Base-by-base conservation (phyloP, 2,797 vertebrate species). In the Ptychobarbus kaznakovi region DNA sequence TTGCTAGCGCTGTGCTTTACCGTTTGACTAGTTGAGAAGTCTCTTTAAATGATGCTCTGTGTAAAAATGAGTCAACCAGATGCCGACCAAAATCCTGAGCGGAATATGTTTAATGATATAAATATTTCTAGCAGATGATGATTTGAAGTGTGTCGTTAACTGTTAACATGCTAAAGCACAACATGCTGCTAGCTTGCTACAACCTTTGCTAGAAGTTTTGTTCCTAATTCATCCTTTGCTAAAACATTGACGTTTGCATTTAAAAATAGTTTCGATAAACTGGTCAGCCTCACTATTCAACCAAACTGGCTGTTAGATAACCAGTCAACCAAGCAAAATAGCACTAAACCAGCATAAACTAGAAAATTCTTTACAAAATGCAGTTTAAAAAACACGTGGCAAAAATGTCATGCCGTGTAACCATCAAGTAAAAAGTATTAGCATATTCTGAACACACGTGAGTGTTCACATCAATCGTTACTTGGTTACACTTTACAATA, bases 151-250 rank as follows among this genome's bases (percentile, higher is more conserved):
- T 1, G 40, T 6, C 4, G 18, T 16, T 65, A 28, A 42, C 22
- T 25, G 56, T 44, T 77, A 38, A 35, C 75, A 78, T 78, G 75
- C 35, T 61, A 61, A 69, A 40, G 53, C 75, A 44, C 20, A n/a
- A 78, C 51, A 78, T 42, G 13, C 35, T 40, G 5, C n/a, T 32
- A 25, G 44, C 18, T 76, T 75, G 73, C 28, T 53, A 22, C 73
- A 56, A 56, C 1, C 0, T 63, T 6, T 79, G 8, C 40, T 28
- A 20, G 6, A 44, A 44, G 22, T 28, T 61, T 9, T 58, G 11
- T 15, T 44, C 40, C 15, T 20, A 12, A 63, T 44, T 63, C 0
- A 79, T 20, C 25, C 13, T 16, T 44, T 46, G 13, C 38, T 65
- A n/a, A 65, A 63, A 46, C 22, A 65, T 46, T 63, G 10, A 61